Evolutionary conservation across 2,888 invertebrate genomes (phyloP).

Genomic region (Lycia hirtaria): DNA sequence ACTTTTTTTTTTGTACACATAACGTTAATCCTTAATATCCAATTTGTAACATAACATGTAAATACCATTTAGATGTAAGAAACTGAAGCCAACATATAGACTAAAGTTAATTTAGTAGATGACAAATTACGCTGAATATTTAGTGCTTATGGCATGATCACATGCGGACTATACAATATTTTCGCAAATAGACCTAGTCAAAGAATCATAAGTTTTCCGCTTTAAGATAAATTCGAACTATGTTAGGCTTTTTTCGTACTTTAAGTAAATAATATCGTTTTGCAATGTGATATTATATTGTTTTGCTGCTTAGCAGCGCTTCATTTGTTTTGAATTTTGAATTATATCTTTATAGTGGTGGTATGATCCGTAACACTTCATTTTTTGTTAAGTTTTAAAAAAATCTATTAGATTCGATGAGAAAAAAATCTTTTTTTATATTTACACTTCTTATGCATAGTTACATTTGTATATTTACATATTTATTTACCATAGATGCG

Average conservation of each 20-base stretch:
- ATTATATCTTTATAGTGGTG: background rate
- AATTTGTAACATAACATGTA: slow-evolving; percentile 18
- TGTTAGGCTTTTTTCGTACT: slow-evolving; percentile 1
- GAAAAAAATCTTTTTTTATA: background rate
- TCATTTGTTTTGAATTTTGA: slow-evolving; percentile 1
- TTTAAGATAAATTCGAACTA: background rate
- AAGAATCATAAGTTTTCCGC: background rate
- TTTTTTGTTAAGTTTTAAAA: background rate
- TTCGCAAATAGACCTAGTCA: slow-evolving; percentile 2
- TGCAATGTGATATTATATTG: slow-evolving; percentile 37
- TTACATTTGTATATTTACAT: background rate
- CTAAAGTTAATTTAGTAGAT: slow-evolving; percentile 11
- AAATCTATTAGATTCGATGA: background rate
- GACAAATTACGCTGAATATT: background rate
- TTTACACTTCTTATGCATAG: slow-evolving; percentile 2
- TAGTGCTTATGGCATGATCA: slow-evolving; percentile 3
- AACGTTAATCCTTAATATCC: background rate
- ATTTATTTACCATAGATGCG: background rate
- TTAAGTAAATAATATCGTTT: slow-evolving; percentile 15
- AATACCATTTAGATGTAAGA: background rate
- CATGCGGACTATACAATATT: slow-evolving; percentile 9
- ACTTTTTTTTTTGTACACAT: too few relatives aligned
- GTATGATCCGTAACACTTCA: background rate
- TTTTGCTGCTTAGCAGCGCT: slow-evolving; percentile 39
- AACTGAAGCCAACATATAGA: slow-evolving; percentile 16